phyloP scores from a whole-genome alignment of 92 coral and sea anemone species.

The Bergia puertoricense region DNA sequence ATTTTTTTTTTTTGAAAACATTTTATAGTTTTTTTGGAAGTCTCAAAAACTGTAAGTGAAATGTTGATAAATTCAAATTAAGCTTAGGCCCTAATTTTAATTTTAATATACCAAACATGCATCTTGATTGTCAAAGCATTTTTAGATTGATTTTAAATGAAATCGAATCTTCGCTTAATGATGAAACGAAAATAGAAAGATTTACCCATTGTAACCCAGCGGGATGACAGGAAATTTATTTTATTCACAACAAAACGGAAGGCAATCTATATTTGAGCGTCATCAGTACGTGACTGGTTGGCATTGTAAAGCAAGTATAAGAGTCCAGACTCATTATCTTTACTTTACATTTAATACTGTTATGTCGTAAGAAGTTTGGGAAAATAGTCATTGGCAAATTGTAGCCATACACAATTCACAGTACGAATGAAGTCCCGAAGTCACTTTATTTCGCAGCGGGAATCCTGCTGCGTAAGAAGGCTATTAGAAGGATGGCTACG shows the following conservation, averaged over 20 bases:
- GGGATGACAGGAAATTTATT: conserved; percentile 6
- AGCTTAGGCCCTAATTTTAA: neutral
- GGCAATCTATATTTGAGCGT: neutral
- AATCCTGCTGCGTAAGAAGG: too few species aligned
- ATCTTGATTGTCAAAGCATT: neutral
- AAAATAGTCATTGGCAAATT: neutral
- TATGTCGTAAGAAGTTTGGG: too few species aligned
- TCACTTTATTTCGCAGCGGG: too few species aligned
- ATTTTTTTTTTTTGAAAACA: neutral
- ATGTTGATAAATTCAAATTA: neutral
- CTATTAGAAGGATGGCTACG: too few species aligned
- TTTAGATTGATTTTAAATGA: neutral
- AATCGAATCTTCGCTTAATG: neutral
- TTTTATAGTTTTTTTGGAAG: neutral
- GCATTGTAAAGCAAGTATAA: neutral
- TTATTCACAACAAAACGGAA: neutral
- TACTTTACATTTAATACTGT: neutral
- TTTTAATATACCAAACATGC: neutral
- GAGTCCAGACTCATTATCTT: conserved; percentile 1
- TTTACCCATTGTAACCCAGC: conserved; percentile 5
- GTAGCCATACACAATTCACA: neutral
- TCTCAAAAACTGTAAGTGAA: neutral
- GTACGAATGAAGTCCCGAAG: too few species aligned
- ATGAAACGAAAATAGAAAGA: neutral
- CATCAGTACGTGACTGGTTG: neutral